phyloP scores from a whole-genome alignment of 53 echinoderm and acorn worm species.

The Paracentrotus lividus region DNA sequence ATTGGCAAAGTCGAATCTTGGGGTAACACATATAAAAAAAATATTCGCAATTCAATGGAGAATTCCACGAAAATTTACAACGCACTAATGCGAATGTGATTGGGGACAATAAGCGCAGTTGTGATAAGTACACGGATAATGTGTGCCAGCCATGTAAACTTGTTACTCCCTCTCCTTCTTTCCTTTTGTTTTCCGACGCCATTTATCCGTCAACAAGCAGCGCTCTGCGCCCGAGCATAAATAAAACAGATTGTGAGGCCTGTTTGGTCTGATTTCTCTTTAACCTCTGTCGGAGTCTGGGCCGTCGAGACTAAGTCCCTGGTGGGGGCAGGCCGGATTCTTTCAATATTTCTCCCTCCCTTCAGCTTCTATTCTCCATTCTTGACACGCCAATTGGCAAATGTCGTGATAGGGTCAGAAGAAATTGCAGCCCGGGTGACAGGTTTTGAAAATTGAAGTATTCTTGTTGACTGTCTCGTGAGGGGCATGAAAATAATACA shows the following conservation, averaged over 20 bases:
- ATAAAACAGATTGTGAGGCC: constrained; percentile 45
- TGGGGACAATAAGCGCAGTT: constrained; percentile 24
- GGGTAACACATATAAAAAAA: constrained; percentile 7
- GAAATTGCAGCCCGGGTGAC: constrained; percentile 21
- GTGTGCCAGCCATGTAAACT: constrained; percentile 59
- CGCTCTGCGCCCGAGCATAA: constrained; percentile 21
- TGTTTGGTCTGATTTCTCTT: constrained; percentile 37
- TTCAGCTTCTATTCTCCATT: not conserved
- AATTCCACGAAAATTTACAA: constrained; percentile 23
- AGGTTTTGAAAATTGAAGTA: constrained; percentile 56
- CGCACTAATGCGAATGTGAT: constrained; percentile 34
- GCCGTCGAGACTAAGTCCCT: constrained; percentile 52
- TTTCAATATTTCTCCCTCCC: constrained; percentile 64
- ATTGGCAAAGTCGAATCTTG: not conserved
- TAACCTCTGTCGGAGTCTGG: constrained; percentile 41
- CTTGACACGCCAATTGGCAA: constrained; percentile 56
- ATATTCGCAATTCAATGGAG: constrained; percentile 25
- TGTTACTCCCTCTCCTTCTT: not conserved
- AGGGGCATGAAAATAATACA: constrained; percentile 5
- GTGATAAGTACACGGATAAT: constrained; percentile 46
- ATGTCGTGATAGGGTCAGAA: constrained; percentile 63
- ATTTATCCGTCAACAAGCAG: constrained; percentile 43
- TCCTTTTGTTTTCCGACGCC: constrained; percentile 30
- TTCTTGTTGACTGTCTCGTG: constrained; percentile 38
- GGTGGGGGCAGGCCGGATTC: constrained; percentile 42